phyloP scores from a whole-genome alignment of 2,113 vertebrate genomes.

The Melanostigma gelatinosum region DNA sequence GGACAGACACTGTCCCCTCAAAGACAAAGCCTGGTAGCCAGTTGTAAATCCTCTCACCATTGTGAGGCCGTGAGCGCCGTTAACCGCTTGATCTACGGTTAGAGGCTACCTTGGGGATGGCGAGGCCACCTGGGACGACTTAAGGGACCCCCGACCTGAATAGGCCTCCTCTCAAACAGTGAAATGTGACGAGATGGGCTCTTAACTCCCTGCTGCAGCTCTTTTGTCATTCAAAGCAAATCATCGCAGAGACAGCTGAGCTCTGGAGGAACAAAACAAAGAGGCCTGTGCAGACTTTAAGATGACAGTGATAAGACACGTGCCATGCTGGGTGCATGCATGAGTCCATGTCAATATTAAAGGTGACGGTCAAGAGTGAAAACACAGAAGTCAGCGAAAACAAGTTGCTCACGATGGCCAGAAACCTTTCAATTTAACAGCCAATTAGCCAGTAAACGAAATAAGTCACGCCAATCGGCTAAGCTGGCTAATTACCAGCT shows the following conservation, averaged over 20 bases:
- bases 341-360: not conserved
- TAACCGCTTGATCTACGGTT: slow-evolving; percentile 66
- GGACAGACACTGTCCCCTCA: slow-evolving; percentile 36
- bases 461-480: not conserved
- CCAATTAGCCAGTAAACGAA: not conserved
- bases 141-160: slow-evolving; percentile 54
- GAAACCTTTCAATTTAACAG: not conserved
- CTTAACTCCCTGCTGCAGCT: slow-evolving; percentile 59
- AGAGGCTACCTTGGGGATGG: slow-evolving; percentile 43
- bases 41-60: slow-evolving; percentile 61
- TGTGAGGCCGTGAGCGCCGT: slow-evolving; percentile 51
- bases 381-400: not conserved
- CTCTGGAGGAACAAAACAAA: slow-evolving; percentile 25
- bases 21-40: slow-evolving; percentile 61
- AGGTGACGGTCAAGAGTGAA: slow-evolving; percentile 5
- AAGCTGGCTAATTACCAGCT: not conserved
- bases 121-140: slow-evolving; percentile 71
- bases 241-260: slow-evolving; percentile 56
- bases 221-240: slow-evolving; percentile 80
- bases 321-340: not conserved
- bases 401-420: not conserved
- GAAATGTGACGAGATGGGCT: slow-evolving; percentile 65
- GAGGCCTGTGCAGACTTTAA: slow-evolving; percentile 15
- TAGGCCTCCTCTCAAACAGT: slow-evolving; percentile 51
- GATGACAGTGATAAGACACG: slow-evolving; percentile 29